Conservation (phyloP, 2,888 invertebrate genomes). For the Morpho achilles region DNA sequence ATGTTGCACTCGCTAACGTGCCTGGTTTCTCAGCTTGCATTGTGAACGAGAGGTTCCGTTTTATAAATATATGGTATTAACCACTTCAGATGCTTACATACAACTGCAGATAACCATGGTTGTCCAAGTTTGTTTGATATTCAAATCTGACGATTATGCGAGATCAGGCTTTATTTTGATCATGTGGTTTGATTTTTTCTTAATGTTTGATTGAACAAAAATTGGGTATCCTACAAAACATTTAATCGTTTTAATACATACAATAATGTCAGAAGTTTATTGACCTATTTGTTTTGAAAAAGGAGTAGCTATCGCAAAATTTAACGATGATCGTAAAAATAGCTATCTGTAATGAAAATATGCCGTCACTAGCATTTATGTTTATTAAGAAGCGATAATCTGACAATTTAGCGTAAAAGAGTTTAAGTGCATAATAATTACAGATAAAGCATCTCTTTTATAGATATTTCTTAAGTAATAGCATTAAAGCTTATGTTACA, state of each 20-base stretch:
- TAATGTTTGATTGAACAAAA: too few relatives aligned
- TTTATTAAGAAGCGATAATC: constrained; percentile 4
- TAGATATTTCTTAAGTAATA: constrained; percentile 14
- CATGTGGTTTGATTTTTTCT: neutral
- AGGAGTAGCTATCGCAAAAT: neutral
- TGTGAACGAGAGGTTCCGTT: constrained; percentile 43
- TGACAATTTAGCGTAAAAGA: constrained; percentile 8
- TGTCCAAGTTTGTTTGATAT: constrained; percentile 37
- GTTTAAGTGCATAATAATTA: constrained; percentile 8
- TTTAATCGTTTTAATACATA: too few relatives aligned
- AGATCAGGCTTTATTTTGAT: constrained; percentile 17
- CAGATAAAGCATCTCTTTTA: constrained; percentile 1
- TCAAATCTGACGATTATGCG: constrained; percentile 36
- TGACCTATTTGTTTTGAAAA: constrained; percentile 1
- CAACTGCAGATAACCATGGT: constrained; percentile 49
- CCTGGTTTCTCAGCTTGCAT: constrained; percentile 64
- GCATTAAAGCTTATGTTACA: constrained; percentile 8
- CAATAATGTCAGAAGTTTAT: neutral
- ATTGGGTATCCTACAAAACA: too few relatives aligned
- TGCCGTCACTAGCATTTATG: constrained; percentile 4
- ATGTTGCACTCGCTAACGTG: constrained; percentile 62
- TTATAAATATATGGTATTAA: constrained; percentile 66
- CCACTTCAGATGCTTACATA: constrained; percentile 45
- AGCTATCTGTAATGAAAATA: neutral
- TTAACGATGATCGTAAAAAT: constrained; percentile 10